Evolutionary conservation across 1,140 invertebrate genomes (phyloP), one percentile per base, ranked within the genome.

Genomic region (Trigoniulus corallinus): DNA sequence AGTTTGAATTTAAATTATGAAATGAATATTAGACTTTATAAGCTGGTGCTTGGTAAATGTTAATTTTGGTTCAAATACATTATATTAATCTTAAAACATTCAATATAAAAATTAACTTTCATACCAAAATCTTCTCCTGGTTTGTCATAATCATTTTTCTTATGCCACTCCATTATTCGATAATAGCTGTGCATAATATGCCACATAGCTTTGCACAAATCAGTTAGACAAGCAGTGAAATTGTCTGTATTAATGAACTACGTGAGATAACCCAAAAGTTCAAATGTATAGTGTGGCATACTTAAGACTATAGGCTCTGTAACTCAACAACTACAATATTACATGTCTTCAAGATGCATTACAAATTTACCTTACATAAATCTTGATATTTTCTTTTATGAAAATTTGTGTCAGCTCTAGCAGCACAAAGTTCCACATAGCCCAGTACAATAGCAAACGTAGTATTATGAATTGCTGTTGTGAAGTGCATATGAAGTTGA

Each of bases 401-500:
- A 53, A 76, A 74, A 57, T 68, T 71, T 41, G 62, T 60, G 22
- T 63, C 57, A 1, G 61, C 55, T 18, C 63, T 62, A 10, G 80
- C 77, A 48, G 76, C 74, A 29, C 74, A 71, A 3, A 78, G 65
- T 58, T 78, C 75, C 24, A 80, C 75, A 64, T 84, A 87, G 0
- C 74, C 75, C 50, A 81, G 75, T 0, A 92, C 72, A 4, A 84
- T 76, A 26, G 75, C 77, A 50, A 89, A 81, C 0, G 89, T 83
- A 12, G 80, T 81, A 58, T 87, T 89, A 58, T 95, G 91, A 47
- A 97, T 85, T 0, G 88, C 84, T 44, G 86, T 92, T 0, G 87
- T 84, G 64, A 92, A 93, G 66, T 97, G 89, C 78, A 98, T 93
- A 54, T 87, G 81, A 25, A 95, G 64, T 64, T 95, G 88, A 69